phyloP scores from a whole-genome alignment of 2,113 vertebrate species.

The Crotophaga sulcirostris region DNA sequence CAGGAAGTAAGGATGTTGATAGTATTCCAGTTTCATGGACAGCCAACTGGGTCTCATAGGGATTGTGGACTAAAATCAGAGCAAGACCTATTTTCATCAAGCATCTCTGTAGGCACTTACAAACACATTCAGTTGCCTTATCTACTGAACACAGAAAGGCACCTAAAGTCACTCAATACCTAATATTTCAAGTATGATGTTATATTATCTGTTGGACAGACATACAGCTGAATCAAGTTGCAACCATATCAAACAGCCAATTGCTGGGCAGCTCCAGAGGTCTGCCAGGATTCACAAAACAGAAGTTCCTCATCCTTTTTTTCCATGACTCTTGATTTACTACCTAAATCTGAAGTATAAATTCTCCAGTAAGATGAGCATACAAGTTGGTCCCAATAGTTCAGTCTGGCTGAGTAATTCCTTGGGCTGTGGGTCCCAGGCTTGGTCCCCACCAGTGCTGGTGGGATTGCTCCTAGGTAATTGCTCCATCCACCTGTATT shows the following conservation, averaged over 20 bases:
- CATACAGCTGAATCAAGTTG: not conserved
- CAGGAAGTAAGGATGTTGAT: too few relatives aligned
- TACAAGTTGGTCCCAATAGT: not conserved
- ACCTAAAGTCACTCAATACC: not conserved
- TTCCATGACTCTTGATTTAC: not conserved
- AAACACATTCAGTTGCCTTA: not conserved
- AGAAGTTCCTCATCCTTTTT: not conserved
- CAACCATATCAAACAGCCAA: not conserved
- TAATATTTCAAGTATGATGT: not conserved
- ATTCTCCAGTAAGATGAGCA: not conserved
- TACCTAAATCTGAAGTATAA: not conserved
- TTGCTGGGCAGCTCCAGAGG: not conserved
- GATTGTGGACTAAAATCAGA: not conserved
- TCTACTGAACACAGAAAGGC: not conserved
- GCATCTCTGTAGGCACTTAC: not conserved
- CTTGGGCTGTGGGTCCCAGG: not conserved
- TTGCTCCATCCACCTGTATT: not conserved
- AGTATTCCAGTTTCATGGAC: not conserved
- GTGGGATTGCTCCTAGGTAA: not conserved
- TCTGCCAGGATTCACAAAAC: not conserved
- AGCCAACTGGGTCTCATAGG: not conserved
- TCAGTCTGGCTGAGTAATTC: not conserved
- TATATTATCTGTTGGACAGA: not conserved
- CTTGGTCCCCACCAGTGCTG: not conserved
- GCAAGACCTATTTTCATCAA: not conserved